Evolutionary conservation across 1,140 invertebrate species (phyloP).

Genomic region (Pachyrhynchus sulphureomaculatus): DNA sequence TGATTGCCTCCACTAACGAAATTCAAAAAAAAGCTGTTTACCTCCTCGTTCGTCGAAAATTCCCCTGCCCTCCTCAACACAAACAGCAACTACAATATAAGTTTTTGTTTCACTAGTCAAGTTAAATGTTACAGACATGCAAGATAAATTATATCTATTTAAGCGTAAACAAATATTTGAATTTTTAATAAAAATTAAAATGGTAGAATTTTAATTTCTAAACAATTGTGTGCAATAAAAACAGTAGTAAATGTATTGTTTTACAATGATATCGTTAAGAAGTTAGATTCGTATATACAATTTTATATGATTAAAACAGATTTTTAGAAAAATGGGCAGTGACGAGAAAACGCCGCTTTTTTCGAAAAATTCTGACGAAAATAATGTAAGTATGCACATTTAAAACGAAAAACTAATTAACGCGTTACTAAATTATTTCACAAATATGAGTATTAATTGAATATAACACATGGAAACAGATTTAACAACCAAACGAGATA

Average conservation of each 20-base stretch:
- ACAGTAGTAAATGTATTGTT: not conserved
- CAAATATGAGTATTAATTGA: too few species aligned
- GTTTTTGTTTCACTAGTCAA: not conserved
- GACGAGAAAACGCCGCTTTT: conserved; percentile 6
- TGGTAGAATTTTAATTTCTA: not conserved
- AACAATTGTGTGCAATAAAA: not conserved
- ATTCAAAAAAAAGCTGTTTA: too few species aligned
- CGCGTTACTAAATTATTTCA: too few species aligned
- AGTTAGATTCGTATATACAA: not conserved
- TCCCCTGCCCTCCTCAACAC: too few species aligned
- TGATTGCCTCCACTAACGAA: too few species aligned
- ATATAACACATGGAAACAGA: too few species aligned
- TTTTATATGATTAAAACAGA: too few species aligned
- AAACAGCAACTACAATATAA: not conserved
- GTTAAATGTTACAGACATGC: not conserved
- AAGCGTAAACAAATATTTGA: conserved; percentile 16
- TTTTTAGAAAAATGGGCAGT: not conserved
- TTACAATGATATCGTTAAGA: not conserved
- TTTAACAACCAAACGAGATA: too few species aligned
- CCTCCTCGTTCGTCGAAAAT: too few species aligned
- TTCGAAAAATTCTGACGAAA: conserved; percentile 12
- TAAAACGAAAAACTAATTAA: too few species aligned
- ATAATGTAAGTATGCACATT: conserved; percentile 20
- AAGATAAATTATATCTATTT: conserved; percentile 11
- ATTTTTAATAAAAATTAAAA: not conserved